Conservation (phyloP, 1,140 invertebrate genomes). For the Gryon sp. region DNA sequence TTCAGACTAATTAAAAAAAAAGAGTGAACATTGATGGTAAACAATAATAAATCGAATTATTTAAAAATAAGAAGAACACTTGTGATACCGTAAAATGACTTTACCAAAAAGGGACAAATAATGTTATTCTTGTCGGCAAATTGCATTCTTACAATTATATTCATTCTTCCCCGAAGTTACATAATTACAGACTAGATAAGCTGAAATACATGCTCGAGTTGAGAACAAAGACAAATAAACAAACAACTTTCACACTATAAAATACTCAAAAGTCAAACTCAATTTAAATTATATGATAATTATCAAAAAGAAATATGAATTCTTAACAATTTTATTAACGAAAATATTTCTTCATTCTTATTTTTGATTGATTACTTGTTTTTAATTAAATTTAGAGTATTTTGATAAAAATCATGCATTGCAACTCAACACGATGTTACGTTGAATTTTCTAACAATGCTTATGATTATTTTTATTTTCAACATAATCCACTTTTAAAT, state of each 20-base stretch:
- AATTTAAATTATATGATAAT: background rate
- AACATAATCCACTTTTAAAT: too few species aligned
- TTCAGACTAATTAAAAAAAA: too few species aligned
- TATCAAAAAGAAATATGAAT: background rate
- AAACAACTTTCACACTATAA: constrained; percentile 26
- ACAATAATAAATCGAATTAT: too few species aligned
- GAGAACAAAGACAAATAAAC: constrained; percentile 43
- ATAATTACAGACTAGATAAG: constrained; percentile 75
- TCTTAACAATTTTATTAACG: too few species aligned
- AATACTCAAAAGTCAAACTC: constrained; percentile 40
- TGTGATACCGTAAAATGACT: constrained; percentile 10
- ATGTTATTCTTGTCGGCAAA: constrained; percentile 53
- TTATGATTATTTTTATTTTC: too few species aligned
- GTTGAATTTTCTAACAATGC: constrained; percentile 15
- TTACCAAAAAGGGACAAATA: constrained; percentile 12
- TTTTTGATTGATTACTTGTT: too few species aligned
- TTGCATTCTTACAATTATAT: constrained; percentile 61
- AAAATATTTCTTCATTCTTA: too few species aligned
- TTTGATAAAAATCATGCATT: too few species aligned
- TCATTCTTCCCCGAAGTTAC: constrained; percentile 36
- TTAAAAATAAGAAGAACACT: constrained; percentile 11
- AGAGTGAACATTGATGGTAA: too few species aligned
- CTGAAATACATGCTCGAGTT: constrained; percentile 70
- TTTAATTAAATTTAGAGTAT: too few species aligned
- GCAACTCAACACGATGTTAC: constrained; percentile 27